phyloP scores from a whole-genome alignment of 53 echinoderm and acorn worm genomes.

The Luidia sarsii region DNA sequence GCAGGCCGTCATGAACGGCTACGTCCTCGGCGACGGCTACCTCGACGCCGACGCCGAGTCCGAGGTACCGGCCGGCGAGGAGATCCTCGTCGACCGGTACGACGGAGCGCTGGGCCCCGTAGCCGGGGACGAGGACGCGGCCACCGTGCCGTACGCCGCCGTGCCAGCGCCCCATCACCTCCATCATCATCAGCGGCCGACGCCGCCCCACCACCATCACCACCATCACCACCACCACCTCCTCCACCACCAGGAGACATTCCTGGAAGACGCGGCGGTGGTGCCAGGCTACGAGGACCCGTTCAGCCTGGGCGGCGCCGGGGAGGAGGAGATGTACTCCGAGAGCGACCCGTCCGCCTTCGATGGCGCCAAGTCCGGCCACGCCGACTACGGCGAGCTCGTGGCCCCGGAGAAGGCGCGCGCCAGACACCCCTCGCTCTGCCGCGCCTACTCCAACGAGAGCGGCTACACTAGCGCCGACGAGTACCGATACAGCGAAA shows the following conservation, averaged over 20 bases:
- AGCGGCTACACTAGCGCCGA: conserved; percentile 72
- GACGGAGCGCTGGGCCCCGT: not conserved
- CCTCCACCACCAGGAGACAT: too few relatives aligned
- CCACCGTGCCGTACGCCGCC: conserved; percentile 57
- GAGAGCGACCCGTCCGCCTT: not conserved
- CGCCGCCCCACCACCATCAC: conserved; percentile 15
- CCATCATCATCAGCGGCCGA: not conserved
- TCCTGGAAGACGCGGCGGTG: conserved; percentile 28
- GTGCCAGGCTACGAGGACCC: conserved; percentile 21
- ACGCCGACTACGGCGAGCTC: not conserved
- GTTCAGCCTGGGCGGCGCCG: not conserved
- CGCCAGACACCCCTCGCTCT: conserved; percentile 23
- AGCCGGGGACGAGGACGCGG: conserved; percentile 41
- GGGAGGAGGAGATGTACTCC: conserved; percentile 45
- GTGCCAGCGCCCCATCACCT: not conserved
- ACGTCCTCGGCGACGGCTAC: conserved; percentile 9
- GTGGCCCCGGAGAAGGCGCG: not conserved
- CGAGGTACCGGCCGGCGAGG: not conserved
- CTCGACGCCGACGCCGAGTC: not conserved
- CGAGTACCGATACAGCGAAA: conserved; percentile 3
- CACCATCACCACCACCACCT: too few relatives aligned
- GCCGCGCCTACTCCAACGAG: conserved; percentile 61
- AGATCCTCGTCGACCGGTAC: conserved; percentile 29
- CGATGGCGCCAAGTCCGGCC: conserved; percentile 4
- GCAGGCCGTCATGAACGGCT: not conserved